Evolutionary conservation across 2,113 vertebrate species (phyloP), one percentile per base, ranked within the genome.

Genomic region (Dipodomys spectabilis): DNA sequence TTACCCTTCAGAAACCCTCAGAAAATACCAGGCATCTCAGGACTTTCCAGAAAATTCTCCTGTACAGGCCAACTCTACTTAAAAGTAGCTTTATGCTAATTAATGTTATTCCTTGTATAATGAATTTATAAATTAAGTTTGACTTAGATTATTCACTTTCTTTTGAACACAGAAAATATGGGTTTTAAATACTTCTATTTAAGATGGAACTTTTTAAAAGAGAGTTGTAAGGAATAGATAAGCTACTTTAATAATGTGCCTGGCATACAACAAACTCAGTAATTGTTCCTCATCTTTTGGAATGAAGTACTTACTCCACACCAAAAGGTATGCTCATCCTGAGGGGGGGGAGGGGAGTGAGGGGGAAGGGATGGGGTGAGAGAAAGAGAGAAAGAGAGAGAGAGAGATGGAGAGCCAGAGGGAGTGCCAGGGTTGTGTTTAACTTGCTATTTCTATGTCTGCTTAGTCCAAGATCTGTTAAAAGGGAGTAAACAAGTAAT

Each of bases 111-210:
- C 77, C 73, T 53, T 81, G 9, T 83, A 78, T 72, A 87, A 78
- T 73, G 18, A 94, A 92, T 71, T 92, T 86, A 77, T 39, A 95
- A 81, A 71, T 71, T 53, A 95, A 75, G 16, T 68, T 79, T 77
- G n/a, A 93, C 30, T 95, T 92, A 85, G 20, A 87, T 82, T 93
- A 94, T 60, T 22, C 5, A 91, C 4, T 49, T 71, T 69, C 53
- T 73, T 92, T 79, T 77, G 18, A 67, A 91, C 22, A 93, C 10
- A 92, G n/a, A 93, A 87, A 90, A 93, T 39, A 84, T 6, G 28
- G 49, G 57, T 23, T 86, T 95, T 92, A 88, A 74, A n/a, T 73
- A 57, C n/a, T 83, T 81, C 25, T 93, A 77, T n/a, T 35, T 72
- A 88, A 73, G 1, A 72, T 30, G 15, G 15, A 71, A 74, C 22